Evolutionary conservation across 2,113 vertebrate genomes (phyloP).

Genomic region (Orientallactaga bullata): DNA sequence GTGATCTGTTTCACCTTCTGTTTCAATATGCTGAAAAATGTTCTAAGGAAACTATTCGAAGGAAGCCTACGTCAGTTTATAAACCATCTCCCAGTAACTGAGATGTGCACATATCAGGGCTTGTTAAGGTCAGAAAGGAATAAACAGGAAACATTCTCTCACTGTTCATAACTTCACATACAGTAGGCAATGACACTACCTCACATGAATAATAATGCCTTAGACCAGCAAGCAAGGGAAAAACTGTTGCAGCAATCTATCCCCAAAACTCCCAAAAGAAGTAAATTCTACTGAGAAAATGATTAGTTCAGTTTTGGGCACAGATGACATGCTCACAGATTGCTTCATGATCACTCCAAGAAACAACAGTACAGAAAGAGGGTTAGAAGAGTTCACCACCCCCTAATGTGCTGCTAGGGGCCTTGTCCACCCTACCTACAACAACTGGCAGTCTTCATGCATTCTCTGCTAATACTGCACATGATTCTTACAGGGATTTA

Average conservation of each 20-base stretch:
- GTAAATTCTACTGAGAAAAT: conserved; percentile 45
- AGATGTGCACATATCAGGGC: background rate
- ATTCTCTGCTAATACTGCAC: background rate
- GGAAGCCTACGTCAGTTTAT: background rate
- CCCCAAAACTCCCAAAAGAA: conserved; percentile 23
- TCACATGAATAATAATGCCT: background rate
- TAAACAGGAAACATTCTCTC: background rate
- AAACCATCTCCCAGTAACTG: conserved; percentile 14
- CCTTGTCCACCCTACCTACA: background rate
- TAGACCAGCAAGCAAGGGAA: background rate
- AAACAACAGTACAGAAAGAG: background rate
- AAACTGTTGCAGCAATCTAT: background rate
- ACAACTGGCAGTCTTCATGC: background rate
- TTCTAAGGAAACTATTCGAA: conserved; percentile 9
- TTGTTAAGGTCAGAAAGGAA: conserved; percentile 5
- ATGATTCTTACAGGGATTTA: background rate
- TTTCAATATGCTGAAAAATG: conserved; percentile 33
- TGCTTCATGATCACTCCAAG: background rate
- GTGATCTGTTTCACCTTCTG: background rate
- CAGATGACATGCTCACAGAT: background rate
- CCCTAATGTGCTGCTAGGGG: background rate
- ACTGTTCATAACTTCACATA: conserved; percentile 6
- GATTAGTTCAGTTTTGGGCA: background rate
- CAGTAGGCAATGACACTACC: background rate
- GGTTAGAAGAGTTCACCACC: background rate